Evolutionary conservation across 1,140 invertebrate species (phyloP).

Genomic region (Platyscapa corneri): DNA sequence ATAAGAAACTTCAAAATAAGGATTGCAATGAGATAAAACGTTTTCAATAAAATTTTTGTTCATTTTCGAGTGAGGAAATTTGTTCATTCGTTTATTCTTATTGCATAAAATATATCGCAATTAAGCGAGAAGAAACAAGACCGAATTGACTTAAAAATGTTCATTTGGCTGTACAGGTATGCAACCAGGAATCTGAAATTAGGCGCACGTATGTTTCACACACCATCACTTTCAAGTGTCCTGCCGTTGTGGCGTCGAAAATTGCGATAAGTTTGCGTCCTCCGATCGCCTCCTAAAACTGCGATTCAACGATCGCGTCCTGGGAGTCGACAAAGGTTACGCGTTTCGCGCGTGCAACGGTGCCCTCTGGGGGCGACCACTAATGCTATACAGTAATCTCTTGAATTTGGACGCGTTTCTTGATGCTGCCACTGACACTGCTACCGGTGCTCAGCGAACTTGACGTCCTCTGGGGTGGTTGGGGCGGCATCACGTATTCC

Average conservation of each 20-base stretch:
- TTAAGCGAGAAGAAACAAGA: background rate
- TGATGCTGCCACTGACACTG: conserved; percentile 71
- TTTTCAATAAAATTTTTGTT: background rate
- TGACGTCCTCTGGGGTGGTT: conserved; percentile 71
- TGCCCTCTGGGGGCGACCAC: conserved; percentile 73
- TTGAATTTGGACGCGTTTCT: conserved; percentile 81
- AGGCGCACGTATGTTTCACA: too few species aligned
- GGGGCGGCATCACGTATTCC: conserved; percentile 66
- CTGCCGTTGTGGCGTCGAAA: conserved; percentile 31
- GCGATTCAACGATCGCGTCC: conserved; percentile 65
- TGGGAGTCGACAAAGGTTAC: conserved; percentile 70
- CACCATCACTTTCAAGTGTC: background rate
- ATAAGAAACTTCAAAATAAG: too few species aligned
- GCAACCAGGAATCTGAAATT: background rate
- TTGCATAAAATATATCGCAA: background rate
- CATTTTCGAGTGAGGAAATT: background rate
- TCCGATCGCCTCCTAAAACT: conserved; percentile 57
- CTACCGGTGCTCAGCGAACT: conserved; percentile 63
- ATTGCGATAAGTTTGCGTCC: conserved; percentile 26
- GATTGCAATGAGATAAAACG: too few species aligned
- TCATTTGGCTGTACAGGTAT: background rate
- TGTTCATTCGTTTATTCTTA: background rate
- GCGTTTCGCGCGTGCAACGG: conserved; percentile 65
- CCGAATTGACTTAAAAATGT: background rate
- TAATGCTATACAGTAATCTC: conserved; percentile 80